Evolutionary conservation across 2,888 invertebrate genomes (phyloP).

Genomic region (Andrena camellia): DNA sequence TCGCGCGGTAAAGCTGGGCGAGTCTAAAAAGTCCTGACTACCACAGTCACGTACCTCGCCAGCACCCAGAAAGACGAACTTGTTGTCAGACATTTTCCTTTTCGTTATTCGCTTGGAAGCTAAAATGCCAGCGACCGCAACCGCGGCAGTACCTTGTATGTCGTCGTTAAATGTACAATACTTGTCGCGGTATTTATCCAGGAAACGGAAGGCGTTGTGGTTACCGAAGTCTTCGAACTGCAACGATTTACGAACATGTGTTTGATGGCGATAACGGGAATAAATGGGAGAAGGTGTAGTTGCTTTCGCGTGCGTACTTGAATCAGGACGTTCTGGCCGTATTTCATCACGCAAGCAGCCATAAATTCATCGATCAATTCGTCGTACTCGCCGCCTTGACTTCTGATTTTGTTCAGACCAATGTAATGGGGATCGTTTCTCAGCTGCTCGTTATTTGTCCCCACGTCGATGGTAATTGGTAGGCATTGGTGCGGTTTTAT

Average conservation of each 20-base stretch:
- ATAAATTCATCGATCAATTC: conserved; percentile 98
- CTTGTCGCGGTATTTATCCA: conserved; percentile 94
- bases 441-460: conserved; percentile 95
- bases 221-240: conserved; percentile 99
- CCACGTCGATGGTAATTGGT: conserved; percentile 97
- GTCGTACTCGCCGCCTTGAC: conserved; percentile 94
- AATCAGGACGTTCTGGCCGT: conserved; percentile 94
- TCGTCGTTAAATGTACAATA: conserved; percentile 99
- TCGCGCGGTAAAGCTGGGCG: background rate
- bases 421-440: conserved; percentile 98
- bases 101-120: conserved; percentile 92
- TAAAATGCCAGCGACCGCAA: conserved; percentile 96
- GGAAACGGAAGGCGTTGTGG: conserved; percentile 97
- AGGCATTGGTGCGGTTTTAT: conserved; percentile 98
- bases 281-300: background rate
- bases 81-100: conserved; percentile 93
- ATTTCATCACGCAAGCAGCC: conserved; percentile 95
- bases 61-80: conserved; percentile 95
- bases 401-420: conserved; percentile 94
- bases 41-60: conserved; percentile 87
- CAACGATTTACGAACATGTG: conserved; percentile 73
- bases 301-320: conserved; percentile 85
- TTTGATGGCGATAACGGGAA: too few relatives aligned
- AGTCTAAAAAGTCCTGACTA: background rate
- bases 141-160: conserved; percentile 98